phyloP scores from a whole-genome alignment of 92 coral and sea anemone genomes.

The Pocillopora grandis region DNA sequence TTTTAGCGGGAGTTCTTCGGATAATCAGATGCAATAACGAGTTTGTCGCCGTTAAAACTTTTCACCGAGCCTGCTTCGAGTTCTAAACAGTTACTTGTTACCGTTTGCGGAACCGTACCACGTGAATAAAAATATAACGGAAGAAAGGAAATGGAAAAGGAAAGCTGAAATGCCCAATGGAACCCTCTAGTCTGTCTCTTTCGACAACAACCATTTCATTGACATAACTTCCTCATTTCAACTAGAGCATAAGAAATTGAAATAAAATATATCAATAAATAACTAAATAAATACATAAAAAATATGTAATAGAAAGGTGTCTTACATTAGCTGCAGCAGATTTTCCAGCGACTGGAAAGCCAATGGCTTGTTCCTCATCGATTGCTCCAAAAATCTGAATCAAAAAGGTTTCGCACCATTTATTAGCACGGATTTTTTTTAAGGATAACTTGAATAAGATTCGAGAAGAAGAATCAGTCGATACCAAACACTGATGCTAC shows the following conservation, averaged over 20 bases:
- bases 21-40: not conserved
- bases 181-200: too few relatives aligned
- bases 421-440: not conserved
- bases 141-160: too few relatives aligned
- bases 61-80: not conserved
- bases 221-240: too few relatives aligned
- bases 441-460: not conserved
- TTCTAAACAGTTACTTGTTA: not conserved
- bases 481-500: not conserved
- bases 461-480: not conserved
- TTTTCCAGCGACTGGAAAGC: constrained; percentile 79
- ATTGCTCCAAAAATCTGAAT: constrained; percentile 92
- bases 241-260: too few relatives aligned
- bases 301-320: not conserved
- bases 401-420: not conserved
- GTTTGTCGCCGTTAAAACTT: not conserved
- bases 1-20: not conserved
- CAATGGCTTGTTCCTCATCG: constrained; percentile 89
- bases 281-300: too few relatives aligned
- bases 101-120: not conserved
- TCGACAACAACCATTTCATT: too few relatives aligned
- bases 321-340: constrained; percentile 72
- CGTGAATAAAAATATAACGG: too few relatives aligned
- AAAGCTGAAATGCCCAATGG: too few relatives aligned
- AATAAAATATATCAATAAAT: too few relatives aligned